Base-by-base conservation (phyloP, 1,140 invertebrate genomes). In the Sitophilus oryzae region DNA sequence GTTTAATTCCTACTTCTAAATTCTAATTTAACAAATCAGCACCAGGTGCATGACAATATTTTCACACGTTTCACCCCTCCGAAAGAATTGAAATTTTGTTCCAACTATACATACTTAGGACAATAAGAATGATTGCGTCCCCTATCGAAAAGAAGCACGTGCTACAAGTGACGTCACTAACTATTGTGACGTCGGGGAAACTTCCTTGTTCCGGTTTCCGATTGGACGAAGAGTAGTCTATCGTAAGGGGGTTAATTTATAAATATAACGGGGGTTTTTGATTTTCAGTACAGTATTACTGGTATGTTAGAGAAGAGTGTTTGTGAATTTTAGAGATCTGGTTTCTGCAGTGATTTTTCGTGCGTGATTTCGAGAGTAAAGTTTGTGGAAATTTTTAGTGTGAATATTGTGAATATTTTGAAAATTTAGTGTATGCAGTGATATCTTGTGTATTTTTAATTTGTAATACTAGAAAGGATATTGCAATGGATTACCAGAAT, bases 141-240 rank as follows among this genome's bases (percentile, higher is more conserved):
- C 43, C 40, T 40, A 22, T 15, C 25, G n/a, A 30, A 4, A 16
- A 25, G 30, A 44, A 47, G 34, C 50, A 60, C 34, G 36, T 49
- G 36, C 56, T 56, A 56, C 48, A 10, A 18, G 38, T 61, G 51
- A 45, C 49, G 34, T 46, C 34, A 38, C n/a, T 2, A 25, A 15
- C 34, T 37, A 44, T 52, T 52, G 44, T 47, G 25, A 55, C 52
- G 18, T 34, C 23, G 37, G 18, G 5, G n/a, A 30, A 45, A 60
- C 59, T 67, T 65, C 65, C 63, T 62, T 35, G 61, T 67, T 65
- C 61, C 63, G 61, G 58, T 60, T 56, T 52, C 52, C 50, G 37
- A 65, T 65, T 65, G 63, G 61, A 41, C 51, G 36, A 48, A 43
- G 22, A 43, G 40, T 15, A 25, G 15, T 6, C 15, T 21, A 19